A percentile compares a stretch with the other conserved stretches of the same genome.
phyloP scores from a whole-genome alignment of 2,113 vertebrate genomes.

The Nothocercus nigrocapillus region DNA sequence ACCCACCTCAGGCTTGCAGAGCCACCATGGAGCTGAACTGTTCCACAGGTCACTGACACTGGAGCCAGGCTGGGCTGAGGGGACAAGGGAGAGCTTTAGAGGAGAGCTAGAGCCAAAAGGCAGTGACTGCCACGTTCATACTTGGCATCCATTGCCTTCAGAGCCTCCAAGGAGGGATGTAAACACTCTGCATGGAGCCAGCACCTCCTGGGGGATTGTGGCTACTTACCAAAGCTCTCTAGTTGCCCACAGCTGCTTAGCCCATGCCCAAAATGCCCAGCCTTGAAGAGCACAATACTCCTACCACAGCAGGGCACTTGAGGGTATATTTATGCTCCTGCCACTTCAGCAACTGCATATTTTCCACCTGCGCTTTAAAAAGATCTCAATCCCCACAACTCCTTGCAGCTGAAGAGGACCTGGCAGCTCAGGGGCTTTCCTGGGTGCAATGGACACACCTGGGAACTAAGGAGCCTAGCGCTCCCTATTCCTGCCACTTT shows the following conservation, averaged over 20 bases:
- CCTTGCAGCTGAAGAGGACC: not conserved
- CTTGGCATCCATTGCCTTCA: not conserved
- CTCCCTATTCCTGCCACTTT: not conserved
- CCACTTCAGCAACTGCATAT: not conserved
- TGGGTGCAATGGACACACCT: fast-evolving
- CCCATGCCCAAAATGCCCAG: not conserved
- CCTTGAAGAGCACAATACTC: not conserved
- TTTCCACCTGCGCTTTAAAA: not conserved
- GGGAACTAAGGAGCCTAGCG: no score
- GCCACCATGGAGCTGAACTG: fast-evolving
- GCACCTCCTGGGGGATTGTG: not conserved
- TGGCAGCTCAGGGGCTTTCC: not conserved
- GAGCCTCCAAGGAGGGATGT: not conserved
- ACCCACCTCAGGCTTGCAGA: not conserved
- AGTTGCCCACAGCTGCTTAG: not conserved
- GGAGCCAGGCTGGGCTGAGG: not conserved
- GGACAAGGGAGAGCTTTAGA: fast-evolving
- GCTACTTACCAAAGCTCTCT: not conserved
- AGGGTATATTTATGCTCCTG: not conserved
- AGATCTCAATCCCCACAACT: not conserved
- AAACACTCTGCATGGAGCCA: not conserved
- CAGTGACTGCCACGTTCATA: fast-evolving
- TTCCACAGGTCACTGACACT: fast-evolving
- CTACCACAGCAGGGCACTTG: not conserved
- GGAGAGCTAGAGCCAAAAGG: not conserved